Conservation (phyloP, 2,888 invertebrate species). For the Phorcus lineatus region DNA sequence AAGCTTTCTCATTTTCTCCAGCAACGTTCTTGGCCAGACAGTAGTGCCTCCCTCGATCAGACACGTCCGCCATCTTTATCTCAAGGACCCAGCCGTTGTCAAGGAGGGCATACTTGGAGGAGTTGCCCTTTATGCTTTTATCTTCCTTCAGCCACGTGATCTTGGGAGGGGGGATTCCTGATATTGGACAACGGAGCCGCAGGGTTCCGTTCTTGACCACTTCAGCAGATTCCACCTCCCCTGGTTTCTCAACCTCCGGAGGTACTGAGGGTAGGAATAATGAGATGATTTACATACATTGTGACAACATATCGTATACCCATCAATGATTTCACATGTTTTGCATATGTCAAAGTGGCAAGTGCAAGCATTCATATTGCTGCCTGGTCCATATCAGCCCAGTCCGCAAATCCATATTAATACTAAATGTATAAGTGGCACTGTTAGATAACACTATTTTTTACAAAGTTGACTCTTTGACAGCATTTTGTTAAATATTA, state of each 20-base stretch:
- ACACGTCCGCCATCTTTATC: conserved; percentile 48
- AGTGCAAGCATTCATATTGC: no score
- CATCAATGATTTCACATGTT: no score
- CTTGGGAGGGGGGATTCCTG: conserved; percentile 76
- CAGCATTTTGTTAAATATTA: no score
- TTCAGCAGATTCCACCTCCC: conserved; percentile 62
- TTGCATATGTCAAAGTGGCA: no score
- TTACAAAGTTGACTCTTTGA: no score
- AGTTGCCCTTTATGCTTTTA: conserved; percentile 47
- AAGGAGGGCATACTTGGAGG: conserved; percentile 47
- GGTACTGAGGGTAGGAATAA: conserved; percentile 69
- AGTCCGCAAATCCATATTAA: no score
- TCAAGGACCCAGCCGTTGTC: conserved; percentile 66
- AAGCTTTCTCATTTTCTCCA: conserved; percentile 73
- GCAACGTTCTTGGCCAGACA: conserved; percentile 77
- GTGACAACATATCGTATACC: no score
- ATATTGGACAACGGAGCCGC: conserved; percentile 76
- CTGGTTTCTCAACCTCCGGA: conserved; percentile 74
- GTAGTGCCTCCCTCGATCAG: conserved; percentile 70
- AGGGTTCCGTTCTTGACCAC: conserved; percentile 67
- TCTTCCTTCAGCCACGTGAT: conserved; percentile 75
- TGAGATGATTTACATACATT: not conserved
- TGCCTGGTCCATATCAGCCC: no score
- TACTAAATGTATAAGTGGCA: no score
- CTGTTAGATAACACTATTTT: no score